Evolutionary conservation across 2,888 invertebrate genomes (phyloP), one percentile per base, ranked within the genome.

Genomic region (Apodemia mormo): DNA sequence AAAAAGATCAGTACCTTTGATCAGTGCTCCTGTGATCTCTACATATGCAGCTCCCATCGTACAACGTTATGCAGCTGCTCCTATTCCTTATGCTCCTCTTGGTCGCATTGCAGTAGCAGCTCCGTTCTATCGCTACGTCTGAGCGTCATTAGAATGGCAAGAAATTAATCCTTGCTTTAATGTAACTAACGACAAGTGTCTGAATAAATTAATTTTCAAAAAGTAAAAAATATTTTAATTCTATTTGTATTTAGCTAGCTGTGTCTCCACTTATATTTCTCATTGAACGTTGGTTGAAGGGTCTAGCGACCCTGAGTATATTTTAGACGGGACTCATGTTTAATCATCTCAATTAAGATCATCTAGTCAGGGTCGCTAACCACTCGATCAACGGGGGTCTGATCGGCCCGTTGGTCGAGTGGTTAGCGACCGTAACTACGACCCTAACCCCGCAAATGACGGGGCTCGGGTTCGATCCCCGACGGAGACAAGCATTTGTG

Each of bases 51-150:
- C 85, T 10, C 58, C 82, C 7, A 45, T 86, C 9, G 29, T 33
- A 12, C 30, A 29, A 2, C 58, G 85, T 56, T 86, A 87, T 77
- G 81, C 83, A 67, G 78, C 85, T 12, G 69, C 86, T 4, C 80
- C 84, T 14, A 72, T 79, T 61, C 72, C 82, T 30, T 86, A 86
- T 2, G 75, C 85, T 43, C 85, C 88, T n/a, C 66, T 86, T 52
- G 79, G 77, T 66, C 77, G 77, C 65, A 79, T 80, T 61, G 76
- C 78, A 65, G 73, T 81, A 66, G 75, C 80, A 70, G 74, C 82
- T 2, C 88, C 90, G 64, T 71, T 87, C 75, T 69, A 87, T 72
- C 88, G 89, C 80, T 80, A 86, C 69, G 92, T 86, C 85, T 92
- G 80, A 90, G 77, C 77, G 77, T 77, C 83, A 86, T 82, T 81